These are phyloP conservation scores for Andrena bucephala DNA, from an alignment of 2,888 invertebrate genomes.

Conservation along the genomic window DNA sequence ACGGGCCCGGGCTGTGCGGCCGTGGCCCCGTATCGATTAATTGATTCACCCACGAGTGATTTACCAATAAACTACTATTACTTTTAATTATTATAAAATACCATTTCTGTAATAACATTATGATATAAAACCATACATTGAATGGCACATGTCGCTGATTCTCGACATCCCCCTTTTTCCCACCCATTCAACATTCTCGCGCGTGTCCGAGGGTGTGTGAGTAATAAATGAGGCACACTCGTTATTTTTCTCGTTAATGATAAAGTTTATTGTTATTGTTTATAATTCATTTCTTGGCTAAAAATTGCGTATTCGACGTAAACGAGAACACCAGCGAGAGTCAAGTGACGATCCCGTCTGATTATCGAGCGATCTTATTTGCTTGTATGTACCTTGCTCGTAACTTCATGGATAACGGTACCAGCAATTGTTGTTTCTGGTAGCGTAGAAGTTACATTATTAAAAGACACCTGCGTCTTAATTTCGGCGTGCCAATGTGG, in stretches of 20 bases:
- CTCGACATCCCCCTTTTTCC: slow-evolving; percentile 25
- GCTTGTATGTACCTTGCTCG: background rate
- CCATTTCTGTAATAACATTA: slow-evolving; percentile 89
- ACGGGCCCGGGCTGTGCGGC: slow-evolving; percentile 23
- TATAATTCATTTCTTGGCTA: slow-evolving; percentile 42
- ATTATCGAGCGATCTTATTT: background rate
- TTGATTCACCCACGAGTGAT: slow-evolving; percentile 80
- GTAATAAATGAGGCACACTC: background rate
- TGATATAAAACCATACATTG: slow-evolving; percentile 84
- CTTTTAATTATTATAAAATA: slow-evolving; percentile 88
- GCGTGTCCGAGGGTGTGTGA: no score
- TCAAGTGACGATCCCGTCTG: background rate
- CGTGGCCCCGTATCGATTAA: slow-evolving; percentile 72
- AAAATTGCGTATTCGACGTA: slow-evolving; percentile 23
- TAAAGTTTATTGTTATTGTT: slow-evolving; percentile 58
- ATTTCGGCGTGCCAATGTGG: slow-evolving; percentile 14
- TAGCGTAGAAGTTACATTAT: slow-evolving; percentile 32
- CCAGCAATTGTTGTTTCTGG: slow-evolving; percentile 16
- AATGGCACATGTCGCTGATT: slow-evolving; percentile 77
- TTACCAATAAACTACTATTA: slow-evolving; percentile 88
- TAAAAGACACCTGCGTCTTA: slow-evolving; percentile 28
- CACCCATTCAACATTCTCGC: background rate
- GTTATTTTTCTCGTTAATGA: slow-evolving; percentile 40
- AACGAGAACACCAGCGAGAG: slow-evolving; percentile 12
- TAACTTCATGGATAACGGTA: slow-evolving; percentile 20